A percentile compares a stretch with the other conserved stretches of the same genome.
These are phyloP conservation scores for Recurvirostra avosetta DNA, from an alignment of 2,113 vertebrate species.

Conservation along the genomic window DNA sequence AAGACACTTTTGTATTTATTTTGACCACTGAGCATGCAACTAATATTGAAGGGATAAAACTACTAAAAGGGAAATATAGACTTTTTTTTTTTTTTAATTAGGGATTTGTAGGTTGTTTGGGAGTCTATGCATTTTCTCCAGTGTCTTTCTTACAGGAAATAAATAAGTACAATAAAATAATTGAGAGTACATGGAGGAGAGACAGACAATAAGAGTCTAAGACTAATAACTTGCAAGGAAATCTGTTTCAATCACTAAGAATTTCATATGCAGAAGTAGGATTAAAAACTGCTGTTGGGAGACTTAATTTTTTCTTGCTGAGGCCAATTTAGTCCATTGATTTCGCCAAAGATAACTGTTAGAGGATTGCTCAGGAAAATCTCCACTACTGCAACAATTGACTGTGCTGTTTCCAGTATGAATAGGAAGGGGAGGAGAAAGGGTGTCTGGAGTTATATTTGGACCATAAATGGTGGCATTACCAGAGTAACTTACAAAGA, in stretches of 20 bases:
- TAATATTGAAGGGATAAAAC: not conserved
- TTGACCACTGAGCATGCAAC: not conserved
- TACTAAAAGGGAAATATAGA: not conserved
- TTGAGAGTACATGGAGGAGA: not conserved
- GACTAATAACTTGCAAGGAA: not conserved
- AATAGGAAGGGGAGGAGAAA: not conserved
- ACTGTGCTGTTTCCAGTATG: not conserved
- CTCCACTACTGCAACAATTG: no score
- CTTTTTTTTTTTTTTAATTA: not conserved
- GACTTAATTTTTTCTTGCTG: not conserved
- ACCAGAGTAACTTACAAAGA: not conserved
- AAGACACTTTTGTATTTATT: not conserved
- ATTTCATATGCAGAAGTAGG: not conserved
- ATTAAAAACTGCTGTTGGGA: not conserved
- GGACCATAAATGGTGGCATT: not conserved
- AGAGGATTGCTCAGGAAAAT: not conserved
- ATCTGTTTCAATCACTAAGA: not conserved
- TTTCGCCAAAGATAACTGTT: not conserved
- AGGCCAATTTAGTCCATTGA: not conserved
- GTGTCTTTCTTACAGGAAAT: not conserved
- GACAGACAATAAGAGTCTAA: not conserved
- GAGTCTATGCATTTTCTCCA: not conserved
- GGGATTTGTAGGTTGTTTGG: not conserved
- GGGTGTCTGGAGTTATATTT: not conserved
- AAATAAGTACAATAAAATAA: not conserved